Conservation (phyloP, 1,140 invertebrate genomes). For the Pogonomyrmex barbatus region DNA sequence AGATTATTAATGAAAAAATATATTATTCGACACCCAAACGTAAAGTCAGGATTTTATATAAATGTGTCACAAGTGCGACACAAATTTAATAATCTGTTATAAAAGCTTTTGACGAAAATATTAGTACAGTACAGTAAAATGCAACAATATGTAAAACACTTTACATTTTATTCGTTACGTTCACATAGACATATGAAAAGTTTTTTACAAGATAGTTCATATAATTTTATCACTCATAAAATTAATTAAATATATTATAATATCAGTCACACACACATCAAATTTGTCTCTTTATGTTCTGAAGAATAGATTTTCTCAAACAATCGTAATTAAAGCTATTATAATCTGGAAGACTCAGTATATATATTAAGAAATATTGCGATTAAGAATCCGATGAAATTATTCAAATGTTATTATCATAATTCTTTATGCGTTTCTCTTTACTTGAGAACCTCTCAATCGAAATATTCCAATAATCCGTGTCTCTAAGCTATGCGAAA, state of each 20-base stretch:
- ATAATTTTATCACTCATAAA: conserved; percentile 13
- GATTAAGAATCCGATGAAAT: conserved; percentile 9
- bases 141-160: neutral
- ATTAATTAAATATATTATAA: neutral
- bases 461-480: conserved; percentile 51
- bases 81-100: conserved; percentile 39
- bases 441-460: conserved; percentile 27
- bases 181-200: neutral
- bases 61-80: conserved; percentile 7
- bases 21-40: conserved; percentile 14
- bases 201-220: neutral
- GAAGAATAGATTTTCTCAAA: neutral
- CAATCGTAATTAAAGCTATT: neutral
- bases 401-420: conserved; percentile 29
- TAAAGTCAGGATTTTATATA: conserved; percentile 13
- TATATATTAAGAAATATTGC: conserved; percentile 25
- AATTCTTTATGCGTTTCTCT: conserved; percentile 44
- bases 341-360: neutral
- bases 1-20: conserved; percentile 30
- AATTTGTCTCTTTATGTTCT: neutral
- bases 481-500: conserved; percentile 39
- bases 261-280: neutral
- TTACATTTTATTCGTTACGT: conserved; percentile 15
- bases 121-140: conserved; percentile 6
- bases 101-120: conserved; percentile 31